These are phyloP conservation scores for Anorthoa munda DNA, from an alignment of 2,888 invertebrate genomes.

Conservation along the genomic window DNA sequence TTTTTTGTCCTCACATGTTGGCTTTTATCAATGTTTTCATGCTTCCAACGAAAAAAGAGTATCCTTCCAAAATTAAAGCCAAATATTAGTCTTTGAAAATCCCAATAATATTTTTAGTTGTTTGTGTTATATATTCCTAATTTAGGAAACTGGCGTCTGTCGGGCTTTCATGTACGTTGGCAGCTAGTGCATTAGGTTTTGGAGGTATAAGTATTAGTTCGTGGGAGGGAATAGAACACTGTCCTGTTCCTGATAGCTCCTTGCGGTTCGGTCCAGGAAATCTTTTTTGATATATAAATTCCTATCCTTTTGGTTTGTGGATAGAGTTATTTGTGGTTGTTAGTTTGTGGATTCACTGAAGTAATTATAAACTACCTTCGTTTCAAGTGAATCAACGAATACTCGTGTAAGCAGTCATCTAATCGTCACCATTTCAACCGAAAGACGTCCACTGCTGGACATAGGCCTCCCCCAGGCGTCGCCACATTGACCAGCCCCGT, in stretches of 20 bases:
- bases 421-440: no score
- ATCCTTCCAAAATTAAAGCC: no score
- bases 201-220: background rate
- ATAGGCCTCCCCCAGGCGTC: no score
- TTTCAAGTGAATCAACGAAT: no score
- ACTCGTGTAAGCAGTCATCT: no score
- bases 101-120: no score
- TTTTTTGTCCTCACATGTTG: background rate
- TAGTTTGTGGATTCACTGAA: no score
- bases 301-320: background rate
- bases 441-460: no score
- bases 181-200: background rate
- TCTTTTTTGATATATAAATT: background rate
- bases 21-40: background rate
- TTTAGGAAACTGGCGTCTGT: background rate
- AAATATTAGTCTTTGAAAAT: no score
- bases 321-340: no score
- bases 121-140: constrained; percentile 3
- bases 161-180: background rate
- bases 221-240: background rate
- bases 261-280: background rate
- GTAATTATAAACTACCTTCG: background rate
- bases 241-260: background rate
- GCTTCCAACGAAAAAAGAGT: background rate
- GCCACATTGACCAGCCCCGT: no score